Conservation (phyloP, 2,113 vertebrate genomes). For the Bufo gargarizans region DNA sequence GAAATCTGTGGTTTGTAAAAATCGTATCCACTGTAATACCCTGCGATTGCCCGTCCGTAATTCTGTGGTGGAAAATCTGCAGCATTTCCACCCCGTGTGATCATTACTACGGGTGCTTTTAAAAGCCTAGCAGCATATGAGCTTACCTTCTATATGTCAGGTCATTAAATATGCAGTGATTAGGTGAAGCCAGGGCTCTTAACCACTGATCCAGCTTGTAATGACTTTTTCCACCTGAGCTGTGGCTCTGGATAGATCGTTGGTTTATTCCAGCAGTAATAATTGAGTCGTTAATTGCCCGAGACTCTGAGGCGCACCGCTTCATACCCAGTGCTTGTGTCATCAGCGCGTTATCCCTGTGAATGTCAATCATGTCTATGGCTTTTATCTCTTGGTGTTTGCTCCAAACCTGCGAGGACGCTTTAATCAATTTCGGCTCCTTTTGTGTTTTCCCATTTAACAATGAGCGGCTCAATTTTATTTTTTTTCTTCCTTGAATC, state of each 20-base stretch:
- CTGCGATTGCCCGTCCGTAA: no score
- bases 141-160: no score
- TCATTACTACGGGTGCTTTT: no score
- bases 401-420: not conserved
- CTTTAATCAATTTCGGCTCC: not conserved
- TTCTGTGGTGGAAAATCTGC: no score
- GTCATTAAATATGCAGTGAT: no score
- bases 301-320: not conserved
- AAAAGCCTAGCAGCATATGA: no score
- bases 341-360: conserved; percentile 33
- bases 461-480: not conserved
- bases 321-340: not conserved
- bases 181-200: not conserved
- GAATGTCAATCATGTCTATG: not conserved
- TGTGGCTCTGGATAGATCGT: not conserved
- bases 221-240: not conserved
- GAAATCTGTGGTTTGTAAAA: no score
- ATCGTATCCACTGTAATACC: no score
- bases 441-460: not conserved
- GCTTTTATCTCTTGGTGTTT: conserved; percentile 3
- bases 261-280: not conserved
- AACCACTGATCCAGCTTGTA: conserved; percentile 16
- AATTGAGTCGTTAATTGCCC: not conserved
- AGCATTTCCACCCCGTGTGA: no score
- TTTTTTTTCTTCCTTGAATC: not conserved